Evolutionary conservation across 2,113 vertebrate species (phyloP), one percentile per base, ranked within the genome.

Genomic region (Mobula birostris): DNA sequence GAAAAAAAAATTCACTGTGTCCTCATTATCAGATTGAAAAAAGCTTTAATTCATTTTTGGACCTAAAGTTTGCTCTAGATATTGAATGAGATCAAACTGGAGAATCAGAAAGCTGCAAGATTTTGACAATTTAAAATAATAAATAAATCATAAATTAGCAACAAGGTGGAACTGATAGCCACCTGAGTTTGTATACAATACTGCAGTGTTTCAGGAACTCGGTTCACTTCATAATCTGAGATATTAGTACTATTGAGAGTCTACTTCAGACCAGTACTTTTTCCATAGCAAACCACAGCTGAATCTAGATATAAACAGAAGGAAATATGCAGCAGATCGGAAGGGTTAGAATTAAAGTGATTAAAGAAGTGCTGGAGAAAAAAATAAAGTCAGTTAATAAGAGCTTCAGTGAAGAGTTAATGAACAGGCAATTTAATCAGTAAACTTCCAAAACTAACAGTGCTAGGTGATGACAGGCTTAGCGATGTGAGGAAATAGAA

Each of bases 371-470:
- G 3, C 40, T 66, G 32, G 6, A 90, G 29, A 66, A 29, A 19
- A 66, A 90, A 90, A 2, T 63, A 90, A 32, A 61, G 24, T 92
- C 68, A 48, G 88, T 92, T 92, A 24, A 40, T 74, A 48, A 74
- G 36, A 93, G 63, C 40, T 93, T 72, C 36, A 74, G 91, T 56
- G 21, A 29, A 76, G 66, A 74, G 70, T 72, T 74, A 93, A 93
- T 76, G 21, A 93, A 76, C 19, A 74, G 21, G 68, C 40, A 93
- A 56, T 56, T 48, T 21, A 93, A 93, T 93, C 70, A 70, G 17
- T 66, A 76, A 93, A 36, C 61, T 90, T 66, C 29, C 36, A 72
- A 9, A 36, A 36, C 36, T 36, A 36, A 72, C 68, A 93, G 36
- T 61, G 68, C 61, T 2, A 11, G 27, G 36, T 11, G 66, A 72